A percentile compares a stretch with the other conserved stretches of the same genome.
Evolutionary conservation across 2,113 vertebrate genomes (phyloP).

Genomic region (Eira barbara): DNA sequence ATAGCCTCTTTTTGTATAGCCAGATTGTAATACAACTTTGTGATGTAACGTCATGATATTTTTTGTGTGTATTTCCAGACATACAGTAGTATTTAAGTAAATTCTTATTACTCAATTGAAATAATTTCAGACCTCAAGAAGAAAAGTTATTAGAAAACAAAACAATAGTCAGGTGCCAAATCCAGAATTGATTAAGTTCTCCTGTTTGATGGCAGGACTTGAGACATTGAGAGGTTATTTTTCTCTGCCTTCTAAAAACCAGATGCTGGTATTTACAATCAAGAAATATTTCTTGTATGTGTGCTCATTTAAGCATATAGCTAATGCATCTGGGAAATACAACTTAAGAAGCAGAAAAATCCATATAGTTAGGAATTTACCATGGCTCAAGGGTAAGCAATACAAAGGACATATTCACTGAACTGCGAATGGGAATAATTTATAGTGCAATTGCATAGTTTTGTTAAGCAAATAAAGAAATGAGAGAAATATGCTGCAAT

Average conservation of each 20-base stretch:
- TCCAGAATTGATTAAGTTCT: neutral
- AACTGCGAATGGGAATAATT: slow-evolving; percentile 16
- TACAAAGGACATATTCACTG: neutral
- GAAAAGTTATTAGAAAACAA: neutral
- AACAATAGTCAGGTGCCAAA: neutral
- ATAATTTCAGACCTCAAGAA: neutral
- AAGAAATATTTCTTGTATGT: neutral
- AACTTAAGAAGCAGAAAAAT: slow-evolving; percentile 30
- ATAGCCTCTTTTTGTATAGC: neutral
- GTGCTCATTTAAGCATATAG: slow-evolving; percentile 14
- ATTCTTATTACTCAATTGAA: neutral
- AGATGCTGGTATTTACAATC: slow-evolving; percentile 6
- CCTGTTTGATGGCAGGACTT: neutral
- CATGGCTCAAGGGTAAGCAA: neutral
- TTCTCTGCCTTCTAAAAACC: neutral
- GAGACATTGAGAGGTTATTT: neutral
- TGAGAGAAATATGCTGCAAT: neutral
- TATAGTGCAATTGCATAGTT: neutral
- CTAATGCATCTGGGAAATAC: neutral
- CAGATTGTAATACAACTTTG: neutral
- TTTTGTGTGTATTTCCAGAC: neutral
- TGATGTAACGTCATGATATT: neutral
- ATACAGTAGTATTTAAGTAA: neutral
- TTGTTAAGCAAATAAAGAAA: slow-evolving; percentile 33
- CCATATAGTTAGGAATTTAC: neutral